Evolutionary conservation across 2,888 invertebrate species (phyloP).

Genomic region (Parnassius orleans): DNA sequence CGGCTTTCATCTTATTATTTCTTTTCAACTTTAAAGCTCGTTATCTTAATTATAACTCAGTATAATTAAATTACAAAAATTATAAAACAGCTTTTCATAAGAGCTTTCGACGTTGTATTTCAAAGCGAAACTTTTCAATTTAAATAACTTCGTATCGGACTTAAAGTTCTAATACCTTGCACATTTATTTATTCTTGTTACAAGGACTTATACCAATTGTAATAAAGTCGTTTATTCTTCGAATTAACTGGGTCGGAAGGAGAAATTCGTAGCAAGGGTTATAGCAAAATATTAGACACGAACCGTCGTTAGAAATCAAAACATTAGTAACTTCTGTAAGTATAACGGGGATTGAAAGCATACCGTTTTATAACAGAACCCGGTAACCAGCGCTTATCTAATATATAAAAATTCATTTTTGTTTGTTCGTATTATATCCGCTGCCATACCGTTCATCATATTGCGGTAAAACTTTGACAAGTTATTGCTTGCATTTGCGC

Average conservation of each 20-base stretch:
- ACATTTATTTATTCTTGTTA: constrained; percentile 2
- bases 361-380: constrained; percentile 31
- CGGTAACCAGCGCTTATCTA: not conserved
- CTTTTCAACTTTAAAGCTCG: constrained; percentile 7
- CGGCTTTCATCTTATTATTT: no score
- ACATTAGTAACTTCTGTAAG: constrained; percentile 51
- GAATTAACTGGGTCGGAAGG: not conserved
- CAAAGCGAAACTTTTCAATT: constrained; percentile 51
- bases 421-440: no score
- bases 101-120: constrained; percentile 34
- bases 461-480: no score
- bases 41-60: constrained; percentile 22
- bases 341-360: constrained; percentile 43
- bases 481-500: no score
- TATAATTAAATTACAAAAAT: constrained; percentile 34
- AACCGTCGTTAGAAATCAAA: constrained; percentile 74
- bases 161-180: constrained; percentile 34
- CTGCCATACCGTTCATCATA: no score
- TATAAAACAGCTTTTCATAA: constrained; percentile 54
- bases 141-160: constrained; percentile 52
- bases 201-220: constrained; percentile 28
- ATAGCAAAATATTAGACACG: constrained; percentile 63
- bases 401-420: no score
- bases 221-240: constrained; percentile 20
- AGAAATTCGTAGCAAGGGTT: constrained; percentile 36